Evolutionary conservation across 1,140 invertebrate genomes (phyloP), one percentile per base, ranked within the genome.

Genomic region (Cataglyphis hispanica): DNA sequence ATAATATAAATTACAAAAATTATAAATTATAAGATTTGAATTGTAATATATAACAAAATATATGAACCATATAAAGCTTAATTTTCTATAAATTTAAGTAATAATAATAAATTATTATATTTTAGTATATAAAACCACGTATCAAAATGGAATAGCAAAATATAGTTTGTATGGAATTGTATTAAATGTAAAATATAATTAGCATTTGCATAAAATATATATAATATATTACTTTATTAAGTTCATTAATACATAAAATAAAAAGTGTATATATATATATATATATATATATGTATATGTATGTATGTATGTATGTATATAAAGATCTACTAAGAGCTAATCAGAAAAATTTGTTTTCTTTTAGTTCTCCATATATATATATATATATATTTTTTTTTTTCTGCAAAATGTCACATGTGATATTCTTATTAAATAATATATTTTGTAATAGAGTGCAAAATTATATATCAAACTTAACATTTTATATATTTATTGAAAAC

Each of bases 151-250:
- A 81, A 11, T 6, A 16, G 37, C 22, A 25, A 80, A 58, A 60
- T 72, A 16, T 69, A 58, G 58, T 40, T 69, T 56, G 16, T 37
- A 6, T 27, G 19, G 10, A 37, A 5, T 56, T 69, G 4, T 81
- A 81, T 72, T 74, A 83, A 72, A 72, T 0, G 22, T 46, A 72
- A 67, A 72, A 8, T 27, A 72, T 31, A 22, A 4, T 81, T 60
- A 40, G 2, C 19, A 50, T 19, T 50, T 0, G 16, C 58, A 2
- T 7, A 19, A 31, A 69, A 50, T 34, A 43, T 64, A 43, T 43
- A 50, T 22, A 46, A 69, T 27, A 56, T 13, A 1, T 67, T 37
- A 50, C 2, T 40, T 80, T 27, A 81, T 80, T 80, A 58, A 46
- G 13, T 34, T 6, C 60, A 66, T 58, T 6, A 22, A 43, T 77